Percentiles rank a stretch among this genome's conserved stretches.
Conservation (phyloP, 1,140 invertebrate genomes). For the Cylas formicarius region DNA sequence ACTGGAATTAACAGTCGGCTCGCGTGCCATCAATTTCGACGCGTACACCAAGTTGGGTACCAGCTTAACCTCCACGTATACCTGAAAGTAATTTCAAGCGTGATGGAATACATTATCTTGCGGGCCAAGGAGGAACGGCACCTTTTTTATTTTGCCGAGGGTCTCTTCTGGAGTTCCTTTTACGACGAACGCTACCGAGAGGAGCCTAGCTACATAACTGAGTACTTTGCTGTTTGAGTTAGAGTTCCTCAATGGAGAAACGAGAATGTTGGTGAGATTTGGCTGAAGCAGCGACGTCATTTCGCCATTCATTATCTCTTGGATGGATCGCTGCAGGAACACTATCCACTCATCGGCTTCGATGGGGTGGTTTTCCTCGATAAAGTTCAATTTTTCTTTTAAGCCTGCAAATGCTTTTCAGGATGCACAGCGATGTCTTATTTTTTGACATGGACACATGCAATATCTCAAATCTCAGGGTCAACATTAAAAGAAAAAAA, state of each 20-base stretch:
- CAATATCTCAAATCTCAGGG: too few species aligned
- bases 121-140: conserved; percentile 26
- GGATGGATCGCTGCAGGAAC: conserved; percentile 60
- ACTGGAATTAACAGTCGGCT: conserved; percentile 30
- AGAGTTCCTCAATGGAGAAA: conserved; percentile 60
- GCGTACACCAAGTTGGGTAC: conserved; percentile 71
- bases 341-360: conserved; percentile 80
- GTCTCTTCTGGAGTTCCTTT: conserved; percentile 46
- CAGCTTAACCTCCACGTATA: conserved; percentile 67
- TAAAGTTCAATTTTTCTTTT: conserved; percentile 35
- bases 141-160: conserved; percentile 52
- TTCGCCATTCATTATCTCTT: conserved; percentile 66
- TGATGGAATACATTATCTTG: background rate
- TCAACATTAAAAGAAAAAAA: too few species aligned
- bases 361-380: conserved; percentile 52
- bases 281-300: conserved; percentile 62
- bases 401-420: conserved; percentile 21
- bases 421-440: background rate
- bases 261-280: conserved; percentile 58
- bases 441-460: background rate
- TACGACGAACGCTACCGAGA: conserved; percentile 64
- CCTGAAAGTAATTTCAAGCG: conserved; percentile 36
- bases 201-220: conserved; percentile 59
- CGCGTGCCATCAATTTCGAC: conserved; percentile 54
- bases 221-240: conserved; percentile 56